Percentiles rank a stretch among this genome's conserved stretches.
These are phyloP conservation scores for Cassiopea xamachana DNA, from an alignment of 30 jellyfish, hydroid and myxozoan genomes.

Conservation along the genomic window DNA sequence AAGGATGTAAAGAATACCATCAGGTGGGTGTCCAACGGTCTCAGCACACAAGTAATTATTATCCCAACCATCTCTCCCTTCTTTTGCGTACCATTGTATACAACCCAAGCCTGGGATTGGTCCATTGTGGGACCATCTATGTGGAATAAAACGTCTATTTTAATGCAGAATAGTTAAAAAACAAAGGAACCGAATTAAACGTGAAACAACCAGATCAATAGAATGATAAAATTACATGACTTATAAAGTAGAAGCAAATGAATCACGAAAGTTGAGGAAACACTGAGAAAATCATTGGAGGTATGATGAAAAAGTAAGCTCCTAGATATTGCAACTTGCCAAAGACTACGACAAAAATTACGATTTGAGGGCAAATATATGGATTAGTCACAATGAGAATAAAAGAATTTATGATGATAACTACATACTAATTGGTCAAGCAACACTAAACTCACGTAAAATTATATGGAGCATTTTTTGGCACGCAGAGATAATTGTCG, in stretches of 20 bases:
- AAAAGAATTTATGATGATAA: no score
- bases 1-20: neutral
- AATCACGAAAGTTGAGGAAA: no score
- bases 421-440: no score
- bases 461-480: slow-evolving; percentile 90
- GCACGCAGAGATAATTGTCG: slow-evolving; percentile 92
- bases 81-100: slow-evolving; percentile 95
- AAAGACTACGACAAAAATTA: no score
- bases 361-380: no score
- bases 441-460: slow-evolving; percentile 81
- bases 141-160: neutral
- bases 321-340: no score
- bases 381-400: no score
- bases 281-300: no score
- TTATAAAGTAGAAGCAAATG: no score
- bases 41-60: slow-evolving; percentile 85
- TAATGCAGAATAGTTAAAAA: neutral
- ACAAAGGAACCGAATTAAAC: neutral
- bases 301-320: no score
- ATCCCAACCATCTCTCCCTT: slow-evolving; percentile 98
- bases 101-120: slow-evolving; percentile 80
- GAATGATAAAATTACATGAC: no score
- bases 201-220: neutral
- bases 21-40: slow-evolving; percentile 40
- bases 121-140: slow-evolving; percentile 94